Evolutionary conservation across 2,113 vertebrate species (phyloP), one percentile per base, ranked within the genome.

Genomic region (Pseudorasbora parva): DNA sequence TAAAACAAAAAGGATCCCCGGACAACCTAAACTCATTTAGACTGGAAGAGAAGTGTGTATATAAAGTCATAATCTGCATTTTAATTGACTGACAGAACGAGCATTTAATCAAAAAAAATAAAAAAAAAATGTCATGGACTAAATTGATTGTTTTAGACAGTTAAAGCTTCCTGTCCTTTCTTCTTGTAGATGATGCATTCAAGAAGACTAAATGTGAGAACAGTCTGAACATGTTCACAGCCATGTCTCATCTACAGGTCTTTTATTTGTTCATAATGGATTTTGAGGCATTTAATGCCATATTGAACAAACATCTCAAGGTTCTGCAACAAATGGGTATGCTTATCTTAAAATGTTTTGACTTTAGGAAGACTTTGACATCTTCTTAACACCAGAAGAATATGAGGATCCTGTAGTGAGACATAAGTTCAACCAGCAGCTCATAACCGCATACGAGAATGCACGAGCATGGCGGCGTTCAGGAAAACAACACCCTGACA

Each of bases 161-260:
- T 45, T 14, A 2, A 62, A 9, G 15, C 25, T 80, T 51, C 6
- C 11, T 75, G 64, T 83, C 43, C 33, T 56, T 68, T n/a, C 2
- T 54, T 85, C 75, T 90, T 89, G 81, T 90, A 99, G 97, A 93
- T 75, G 94, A 96, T 88, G 90, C 91, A 0, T 87, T 95, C 41
- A 97, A 96, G 93, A 95, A 91, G 85, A 91, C 95, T 57, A 93
- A 94, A 78, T 95, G 92, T 84, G 93, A 96, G 89, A 93, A 93
- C 86, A 92, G 92, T 77, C 91, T 97, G 47, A 93, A 92, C 81
- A 94, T 91, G 87, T 99, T 98, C 92, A 92, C 95, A 92, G 92
- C 93, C 0, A 93, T 98, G 25, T 92, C 93, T 73, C 89, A 93
- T 80, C 90, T 99, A 23, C 97, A 99, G 95, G 98, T 97, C 89